phyloP scores from a whole-genome alignment of 92 coral and sea anemone genomes.

The Epizoanthus stellaris region DNA sequence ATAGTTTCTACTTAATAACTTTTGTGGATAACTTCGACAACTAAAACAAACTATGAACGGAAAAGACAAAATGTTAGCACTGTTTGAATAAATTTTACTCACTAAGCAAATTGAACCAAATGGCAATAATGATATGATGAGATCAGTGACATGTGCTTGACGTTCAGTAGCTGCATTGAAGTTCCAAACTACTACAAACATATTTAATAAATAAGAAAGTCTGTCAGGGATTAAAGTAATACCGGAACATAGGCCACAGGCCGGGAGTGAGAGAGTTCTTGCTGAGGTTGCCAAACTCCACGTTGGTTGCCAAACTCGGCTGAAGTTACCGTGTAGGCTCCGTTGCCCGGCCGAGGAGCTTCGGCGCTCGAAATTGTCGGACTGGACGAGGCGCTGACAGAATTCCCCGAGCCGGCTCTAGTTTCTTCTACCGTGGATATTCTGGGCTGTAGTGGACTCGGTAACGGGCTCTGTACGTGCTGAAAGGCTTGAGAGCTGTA shows the following conservation, averaged over 20 bases:
- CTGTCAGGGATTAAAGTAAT: conserved; percentile 87
- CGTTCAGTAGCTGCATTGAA: conserved; percentile 33
- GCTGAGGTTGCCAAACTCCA: conserved; percentile 97
- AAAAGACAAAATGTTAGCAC: conserved; percentile 21
- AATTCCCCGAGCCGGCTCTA: conserved; percentile 74
- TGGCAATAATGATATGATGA: conserved; percentile 7
- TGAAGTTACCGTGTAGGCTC: conserved; percentile 70
- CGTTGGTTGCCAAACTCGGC: conserved; percentile 89
- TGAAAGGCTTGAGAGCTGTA: conserved; percentile 82
- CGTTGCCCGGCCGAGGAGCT: conserved; percentile 66
- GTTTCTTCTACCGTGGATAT: conserved; percentile 90
- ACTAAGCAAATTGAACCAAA: conserved; percentile 29
- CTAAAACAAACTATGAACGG: conserved; percentile 30
- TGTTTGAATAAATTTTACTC: conserved; percentile 41
- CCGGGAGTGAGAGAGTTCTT: conserved; percentile 84
- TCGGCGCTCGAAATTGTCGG: conserved; percentile 90
- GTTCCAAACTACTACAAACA: conserved; percentile 57
- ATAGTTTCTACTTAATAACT: conserved; percentile 33
- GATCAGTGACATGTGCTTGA: conserved; percentile 42
- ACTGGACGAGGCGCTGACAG: conserved; percentile 80
- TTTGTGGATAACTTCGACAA: conserved; percentile 22
- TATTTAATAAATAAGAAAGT: conserved; percentile 63
- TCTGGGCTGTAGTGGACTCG: conserved; percentile 86
- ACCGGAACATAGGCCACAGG: conserved; percentile 98
- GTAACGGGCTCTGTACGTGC: conserved; percentile 74